Evolutionary conservation across 2,797 vertebrate genomes (phyloP).

Genomic region (Gobionotothen gibberifrons): DNA sequence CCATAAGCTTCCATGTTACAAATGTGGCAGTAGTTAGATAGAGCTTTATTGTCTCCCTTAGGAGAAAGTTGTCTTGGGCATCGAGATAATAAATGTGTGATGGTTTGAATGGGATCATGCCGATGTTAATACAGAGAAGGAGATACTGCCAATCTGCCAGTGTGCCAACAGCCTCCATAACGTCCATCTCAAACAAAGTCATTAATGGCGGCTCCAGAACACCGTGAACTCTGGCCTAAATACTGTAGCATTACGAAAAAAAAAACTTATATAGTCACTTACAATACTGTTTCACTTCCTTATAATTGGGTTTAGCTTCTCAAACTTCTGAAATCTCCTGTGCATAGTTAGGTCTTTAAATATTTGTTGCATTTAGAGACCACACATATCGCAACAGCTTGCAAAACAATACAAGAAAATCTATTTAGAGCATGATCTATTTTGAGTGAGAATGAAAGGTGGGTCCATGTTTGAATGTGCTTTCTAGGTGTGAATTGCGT

Average conservation of each 20-base stretch:
- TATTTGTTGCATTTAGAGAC: conserved; percentile 4
- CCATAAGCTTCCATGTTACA: not conserved
- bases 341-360: not conserved
- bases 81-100: no score
- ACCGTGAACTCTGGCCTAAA: conserved; percentile 7
- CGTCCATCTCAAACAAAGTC: not conserved
- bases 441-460: conserved; percentile 37
- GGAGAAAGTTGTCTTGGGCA: no score
- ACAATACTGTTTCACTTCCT: not conserved
- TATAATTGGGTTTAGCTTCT: not conserved
- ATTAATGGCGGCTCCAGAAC: conserved; percentile 13
- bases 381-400: conserved; percentile 10
- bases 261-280: not conserved
- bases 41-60: no score
- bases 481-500: conserved; percentile 37
- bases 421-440: conserved; percentile 39
- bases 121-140: not conserved
- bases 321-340: not conserved
- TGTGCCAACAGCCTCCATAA: conserved; percentile 3
- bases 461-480: conserved; percentile 9
- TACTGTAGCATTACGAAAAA: not conserved
- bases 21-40: not conserved
- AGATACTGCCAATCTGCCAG: conserved; percentile 15
- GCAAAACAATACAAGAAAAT: conserved; percentile 33
- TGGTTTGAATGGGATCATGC: not conserved